Evolutionary conservation across 2,113 vertebrate species (phyloP), one percentile per base, ranked within the genome.

Genomic region (Amblyopsis rosae): DNA sequence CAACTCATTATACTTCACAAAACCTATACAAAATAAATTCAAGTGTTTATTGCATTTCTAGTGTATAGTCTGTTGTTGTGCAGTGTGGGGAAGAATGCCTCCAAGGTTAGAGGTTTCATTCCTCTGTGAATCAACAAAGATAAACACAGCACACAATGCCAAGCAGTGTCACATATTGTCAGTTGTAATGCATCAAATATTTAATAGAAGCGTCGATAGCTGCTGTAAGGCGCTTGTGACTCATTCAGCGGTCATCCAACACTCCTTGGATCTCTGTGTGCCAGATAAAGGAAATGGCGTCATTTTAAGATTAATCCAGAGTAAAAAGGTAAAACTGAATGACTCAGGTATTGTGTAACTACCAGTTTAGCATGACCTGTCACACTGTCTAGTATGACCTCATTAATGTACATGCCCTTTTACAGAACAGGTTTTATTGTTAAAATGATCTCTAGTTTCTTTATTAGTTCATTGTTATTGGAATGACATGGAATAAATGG

Each of bases 271-370:
- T 68, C 62, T 62, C 67, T 80, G 55, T 48, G 15, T 65, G 55
- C 9, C 50, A 50, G 10, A 67, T 53, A 73, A 46, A 75, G 65
- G 59, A 70, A 78, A 58, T 72, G 35, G 70, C 69, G 59, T 76
- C 26, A 26, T 26, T 26, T 26, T 26, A 50, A 73, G 59, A 26
- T 59, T 46, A 11, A 45, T 45, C 1, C 26, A 26, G 26, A 49
- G 10, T 9, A 50, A 26, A 17, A 8, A 41, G 15, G 62, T 62
- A 46, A 75, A 51, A 11, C 64, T 53, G 13, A 67, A 72, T 81
- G 77, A 86, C 67, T 84, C 80, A 70, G 60, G 12, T 53, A 47
- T 19, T 76, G 35, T 53, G 6, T 45, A 15, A 26, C 48, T 59
- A 51, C 65, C 17, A 61, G 49, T 73, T 17, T 0, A 19, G 17